Evolutionary conservation across 1,140 invertebrate genomes (phyloP).

Genomic region (Periplaneta americana): DNA sequence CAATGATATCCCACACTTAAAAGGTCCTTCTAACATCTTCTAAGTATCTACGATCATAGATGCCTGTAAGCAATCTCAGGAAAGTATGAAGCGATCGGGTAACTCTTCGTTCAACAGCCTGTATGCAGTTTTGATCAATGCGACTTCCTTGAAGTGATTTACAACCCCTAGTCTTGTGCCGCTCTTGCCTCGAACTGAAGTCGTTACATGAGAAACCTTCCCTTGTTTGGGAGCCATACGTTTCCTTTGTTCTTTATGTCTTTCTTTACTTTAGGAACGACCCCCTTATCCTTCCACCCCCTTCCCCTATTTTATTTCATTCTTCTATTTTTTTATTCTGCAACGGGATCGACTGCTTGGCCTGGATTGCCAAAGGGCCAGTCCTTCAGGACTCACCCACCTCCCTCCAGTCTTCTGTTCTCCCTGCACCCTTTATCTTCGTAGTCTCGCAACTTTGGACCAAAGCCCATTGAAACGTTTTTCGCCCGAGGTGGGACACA

Average conservation of each 20-base stretch:
- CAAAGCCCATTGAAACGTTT: not conserved
- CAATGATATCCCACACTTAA: too few species aligned
- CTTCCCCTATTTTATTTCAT: not conserved
- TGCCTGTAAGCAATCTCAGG: too few species aligned
- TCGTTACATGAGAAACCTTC: not conserved
- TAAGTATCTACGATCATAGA: too few species aligned
- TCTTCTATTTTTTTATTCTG: not conserved
- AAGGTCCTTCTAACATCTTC: too few species aligned
- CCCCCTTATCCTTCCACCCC: not conserved
- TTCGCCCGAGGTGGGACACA: not conserved
- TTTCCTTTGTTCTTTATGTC: not conserved
- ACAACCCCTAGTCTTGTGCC: not conserved
- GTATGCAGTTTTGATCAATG: too few species aligned
- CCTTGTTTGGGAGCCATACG: not conserved
- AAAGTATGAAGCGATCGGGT: too few species aligned
- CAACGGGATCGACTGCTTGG: not conserved
- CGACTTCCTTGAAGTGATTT: too few species aligned
- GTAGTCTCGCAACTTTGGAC: not conserved
- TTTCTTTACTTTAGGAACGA: not conserved
- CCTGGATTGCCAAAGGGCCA: not conserved
- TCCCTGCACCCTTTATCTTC: not conserved
- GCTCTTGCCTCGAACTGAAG: not conserved
- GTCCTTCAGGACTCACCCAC: not conserved
- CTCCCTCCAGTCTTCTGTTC: not conserved
- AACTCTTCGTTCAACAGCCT: too few species aligned